These are phyloP conservation scores for Megamerina dolium DNA, from an alignment of 2,888 invertebrate genomes.

Conservation along the genomic window DNA sequence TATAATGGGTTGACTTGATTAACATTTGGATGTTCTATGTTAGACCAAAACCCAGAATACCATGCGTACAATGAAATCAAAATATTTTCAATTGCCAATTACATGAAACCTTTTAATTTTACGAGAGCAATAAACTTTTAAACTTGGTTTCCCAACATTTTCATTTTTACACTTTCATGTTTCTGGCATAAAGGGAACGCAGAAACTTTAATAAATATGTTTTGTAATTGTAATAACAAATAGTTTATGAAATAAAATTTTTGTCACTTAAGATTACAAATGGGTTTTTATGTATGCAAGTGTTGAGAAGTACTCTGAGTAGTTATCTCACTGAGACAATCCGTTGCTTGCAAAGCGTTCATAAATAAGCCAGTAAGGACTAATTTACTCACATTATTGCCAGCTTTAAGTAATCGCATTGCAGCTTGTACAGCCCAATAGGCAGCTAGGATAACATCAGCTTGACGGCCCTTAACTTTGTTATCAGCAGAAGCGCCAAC, in stretches of 20 bases:
- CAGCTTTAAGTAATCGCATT: conserved; percentile 83
- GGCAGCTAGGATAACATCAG: conserved; percentile 93
- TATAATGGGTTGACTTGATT: too few species aligned
- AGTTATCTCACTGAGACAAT: conserved; percentile 13
- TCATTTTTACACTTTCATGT: too few species aligned
- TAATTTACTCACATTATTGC: conserved; percentile 65
- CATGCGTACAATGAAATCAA: too few species aligned
- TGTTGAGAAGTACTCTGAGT: conserved; percentile 26
- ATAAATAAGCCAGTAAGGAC: not conserved
- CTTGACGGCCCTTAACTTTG: conserved; percentile 79
- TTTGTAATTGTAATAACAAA: not conserved
- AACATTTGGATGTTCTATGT: too few species aligned
- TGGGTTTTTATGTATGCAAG: conserved; percentile 32
- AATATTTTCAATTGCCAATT: too few species aligned
- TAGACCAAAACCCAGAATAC: too few species aligned
- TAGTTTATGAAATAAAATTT: not conserved
- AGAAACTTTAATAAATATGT: too few species aligned
- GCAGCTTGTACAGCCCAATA: conserved; percentile 95
- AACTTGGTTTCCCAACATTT: too few species aligned
- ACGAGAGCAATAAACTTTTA: too few species aligned
- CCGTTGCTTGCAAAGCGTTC: conserved; percentile 19
- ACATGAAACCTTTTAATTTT: too few species aligned
- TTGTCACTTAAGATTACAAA: conserved; percentile 20
- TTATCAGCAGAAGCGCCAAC: conserved; percentile 71
- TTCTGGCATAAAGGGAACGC: too few species aligned